Evolutionary conservation across 2,113 vertebrate species (phyloP).

Genomic region (Semnornis frantzii): DNA sequence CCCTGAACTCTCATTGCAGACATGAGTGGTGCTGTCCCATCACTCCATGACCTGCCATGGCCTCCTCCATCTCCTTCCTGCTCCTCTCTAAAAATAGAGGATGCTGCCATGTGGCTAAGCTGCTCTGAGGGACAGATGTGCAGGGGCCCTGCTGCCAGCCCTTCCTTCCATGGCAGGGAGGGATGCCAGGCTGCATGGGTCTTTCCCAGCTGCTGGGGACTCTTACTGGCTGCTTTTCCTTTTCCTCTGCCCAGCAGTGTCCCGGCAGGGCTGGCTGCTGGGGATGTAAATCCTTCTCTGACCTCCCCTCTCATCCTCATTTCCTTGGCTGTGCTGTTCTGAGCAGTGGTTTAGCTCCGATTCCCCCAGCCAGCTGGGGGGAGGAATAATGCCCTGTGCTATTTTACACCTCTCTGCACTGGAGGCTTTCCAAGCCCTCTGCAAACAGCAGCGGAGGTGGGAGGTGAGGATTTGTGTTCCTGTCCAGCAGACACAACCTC

Average conservation of each 20-base stretch:
- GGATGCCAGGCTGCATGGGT: accelerated
- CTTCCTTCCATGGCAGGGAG: accelerated
- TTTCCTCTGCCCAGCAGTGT: neutral
- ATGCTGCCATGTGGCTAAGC: neutral
- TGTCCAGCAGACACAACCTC: neutral
- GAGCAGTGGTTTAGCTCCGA: neutral
- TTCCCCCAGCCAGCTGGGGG: neutral
- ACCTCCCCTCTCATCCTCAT: neutral
- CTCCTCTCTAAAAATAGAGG: neutral
- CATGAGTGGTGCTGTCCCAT: neutral
- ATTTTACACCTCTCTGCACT: neutral
- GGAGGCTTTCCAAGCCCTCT: neutral
- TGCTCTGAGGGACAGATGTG: neutral
- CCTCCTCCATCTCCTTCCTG: neutral
- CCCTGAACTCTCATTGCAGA: neutral
- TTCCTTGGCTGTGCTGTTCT: neutral
- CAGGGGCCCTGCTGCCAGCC: neutral
- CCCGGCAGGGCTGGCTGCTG: neutral
- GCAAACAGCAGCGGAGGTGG: neutral
- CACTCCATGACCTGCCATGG: accelerated
- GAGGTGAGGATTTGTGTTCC: neutral
- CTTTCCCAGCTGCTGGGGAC: neutral
- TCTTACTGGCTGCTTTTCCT: neutral
- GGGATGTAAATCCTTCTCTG: neutral
- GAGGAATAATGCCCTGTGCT: neutral